These are phyloP conservation scores for Athrips mouffetella DNA, from an alignment of 2,888 invertebrate species.

Conservation along the genomic window DNA sequence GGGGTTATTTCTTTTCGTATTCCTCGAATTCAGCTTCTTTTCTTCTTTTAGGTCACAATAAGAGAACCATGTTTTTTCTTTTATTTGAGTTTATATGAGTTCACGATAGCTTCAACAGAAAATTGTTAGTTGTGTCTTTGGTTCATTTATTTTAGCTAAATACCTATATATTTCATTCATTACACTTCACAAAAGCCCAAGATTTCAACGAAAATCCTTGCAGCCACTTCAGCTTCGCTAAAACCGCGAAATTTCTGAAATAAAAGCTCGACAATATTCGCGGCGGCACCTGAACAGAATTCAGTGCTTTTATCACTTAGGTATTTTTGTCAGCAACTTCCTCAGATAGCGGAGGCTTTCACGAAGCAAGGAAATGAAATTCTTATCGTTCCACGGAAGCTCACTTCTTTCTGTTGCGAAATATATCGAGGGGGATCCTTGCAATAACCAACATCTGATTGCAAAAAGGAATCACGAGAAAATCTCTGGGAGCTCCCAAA, in stretches of 20 bases:
- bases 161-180: neutral
- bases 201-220: constrained; percentile 1
- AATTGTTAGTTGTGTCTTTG: no score
- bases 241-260: constrained; percentile 26
- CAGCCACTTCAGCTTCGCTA: neutral
- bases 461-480: constrained; percentile 56
- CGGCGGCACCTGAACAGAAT: constrained; percentile 55
- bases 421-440: constrained; percentile 62
- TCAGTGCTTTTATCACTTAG: constrained; percentile 71
- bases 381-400: constrained; percentile 74
- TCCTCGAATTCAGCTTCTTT: constrained; percentile 5
- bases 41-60: constrained; percentile 1
- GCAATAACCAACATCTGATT: constrained; percentile 69
- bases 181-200: neutral
- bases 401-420: constrained; percentile 68
- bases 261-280: constrained; percentile 43
- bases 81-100: neutral
- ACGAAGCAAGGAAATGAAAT: constrained; percentile 75
- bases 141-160: neutral
- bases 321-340: constrained; percentile 74
- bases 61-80: neutral
- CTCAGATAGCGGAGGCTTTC: constrained; percentile 69
- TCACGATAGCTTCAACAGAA: no score
- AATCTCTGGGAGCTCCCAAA: constrained; percentile 49
- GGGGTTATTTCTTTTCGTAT: constrained; percentile 37